Evolutionary conservation across 2,113 vertebrate genomes (phyloP), one percentile per base, ranked within the genome.

Genomic region (Otocyon megalotis): DNA sequence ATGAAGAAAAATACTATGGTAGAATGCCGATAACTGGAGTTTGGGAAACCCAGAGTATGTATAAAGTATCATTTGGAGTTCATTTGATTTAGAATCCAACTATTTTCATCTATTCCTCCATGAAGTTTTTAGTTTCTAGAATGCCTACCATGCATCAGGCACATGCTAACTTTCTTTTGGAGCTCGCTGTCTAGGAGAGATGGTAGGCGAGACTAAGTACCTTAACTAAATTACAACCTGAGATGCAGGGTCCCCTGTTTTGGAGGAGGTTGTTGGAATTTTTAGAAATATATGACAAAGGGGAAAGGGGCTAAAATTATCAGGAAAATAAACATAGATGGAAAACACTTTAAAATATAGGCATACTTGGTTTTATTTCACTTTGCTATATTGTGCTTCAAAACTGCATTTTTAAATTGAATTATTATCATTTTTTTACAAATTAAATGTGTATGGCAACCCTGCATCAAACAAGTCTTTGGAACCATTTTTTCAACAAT

Each of bases 311-410:
- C 8, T 48, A 80, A 76, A 93, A 77, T 88, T 10, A 72, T 22
- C 79, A 92, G 20, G 60, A 35, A 94, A 96, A 83, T 60, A 86
- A 96, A 80, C 17, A 77, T 6, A 26, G 20, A 22, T 77, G 69
- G 48, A 54, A 92, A 89, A 89, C 62, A 80, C 30, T 56, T 65
- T 5, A 50, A 60, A 53, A 53, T 50, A 16, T 48, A 76, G 72
- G 72, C 13, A 8, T 76, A 8, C 14, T 76, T 50, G 3, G 43
- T 28, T 76, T 76, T 48, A 28, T 76, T 48, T 76, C 8, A 3
- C 43, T 76, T 48, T 7, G 8, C 24, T 67, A 30, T 8, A 67
- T n/a, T n/a, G 30, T 67, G 65, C 30, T n/a, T n/a, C 15, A 67
- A 17, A 58, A 56, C 14, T 16, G 17, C 54, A 0, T 65, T 67